Evolutionary conservation across 2,797 vertebrate species (phyloP).

Genomic region (Trichosurus vulpecula): DNA sequence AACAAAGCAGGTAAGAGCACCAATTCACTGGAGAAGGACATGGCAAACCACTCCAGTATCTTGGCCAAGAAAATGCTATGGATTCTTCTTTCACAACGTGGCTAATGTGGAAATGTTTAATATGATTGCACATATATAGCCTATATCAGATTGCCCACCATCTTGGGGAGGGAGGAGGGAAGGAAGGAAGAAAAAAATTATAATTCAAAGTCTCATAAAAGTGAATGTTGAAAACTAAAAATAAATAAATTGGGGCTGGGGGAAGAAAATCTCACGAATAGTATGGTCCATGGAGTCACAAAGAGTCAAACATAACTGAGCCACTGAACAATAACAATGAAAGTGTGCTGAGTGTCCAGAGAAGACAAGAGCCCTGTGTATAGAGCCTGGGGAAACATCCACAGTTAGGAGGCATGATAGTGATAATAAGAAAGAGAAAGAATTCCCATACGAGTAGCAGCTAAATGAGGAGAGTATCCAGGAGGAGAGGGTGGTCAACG

Average conservation of each 20-base stretch:
- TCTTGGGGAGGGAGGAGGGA: too few species aligned
- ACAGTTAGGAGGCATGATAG: neutral
- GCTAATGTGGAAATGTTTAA: too few species aligned
- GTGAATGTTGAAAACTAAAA: too few species aligned
- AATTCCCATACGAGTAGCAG: too few species aligned
- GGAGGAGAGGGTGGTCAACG: neutral
- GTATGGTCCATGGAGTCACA: neutral
- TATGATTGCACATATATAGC: too few species aligned
- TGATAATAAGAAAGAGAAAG: neutral
- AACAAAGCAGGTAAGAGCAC: neutral
- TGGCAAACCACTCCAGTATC: neutral
- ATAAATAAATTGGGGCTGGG: too few species aligned
- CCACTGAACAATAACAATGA: neutral
- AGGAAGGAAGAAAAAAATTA: too few species aligned
- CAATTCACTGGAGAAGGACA: neutral
- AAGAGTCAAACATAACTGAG: neutral
- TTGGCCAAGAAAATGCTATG: neutral
- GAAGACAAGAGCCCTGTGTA: neutral
- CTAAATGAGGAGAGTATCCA: neutral
- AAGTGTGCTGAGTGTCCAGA: neutral
- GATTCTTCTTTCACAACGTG: too few species aligned
- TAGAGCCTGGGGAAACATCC: neutral
- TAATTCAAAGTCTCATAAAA: too few species aligned
- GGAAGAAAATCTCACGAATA: neutral
- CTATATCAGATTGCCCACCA: too few species aligned